Percentiles rank a stretch among this genome's conserved stretches.
Conservation (phyloP, 2,113 vertebrate genomes). For the Ploceus nigricollis region DNA sequence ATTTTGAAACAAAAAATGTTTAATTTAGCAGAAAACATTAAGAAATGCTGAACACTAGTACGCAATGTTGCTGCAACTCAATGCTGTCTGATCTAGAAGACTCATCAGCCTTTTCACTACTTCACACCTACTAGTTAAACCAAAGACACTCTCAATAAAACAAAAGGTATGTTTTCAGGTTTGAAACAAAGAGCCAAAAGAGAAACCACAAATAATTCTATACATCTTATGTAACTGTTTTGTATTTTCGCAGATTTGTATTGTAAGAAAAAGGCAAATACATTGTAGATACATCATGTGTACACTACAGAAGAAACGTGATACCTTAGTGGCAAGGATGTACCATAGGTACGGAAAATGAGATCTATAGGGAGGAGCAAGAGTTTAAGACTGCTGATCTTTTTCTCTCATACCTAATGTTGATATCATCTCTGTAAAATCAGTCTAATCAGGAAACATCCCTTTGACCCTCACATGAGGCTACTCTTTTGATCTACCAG, state of each 20-base stretch:
- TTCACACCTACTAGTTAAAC: neutral
- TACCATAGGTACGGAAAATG: neutral
- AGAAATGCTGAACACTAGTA: neutral
- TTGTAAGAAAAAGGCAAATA: neutral
- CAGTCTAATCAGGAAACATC: neutral
- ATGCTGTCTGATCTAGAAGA: neutral
- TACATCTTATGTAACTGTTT: neutral
- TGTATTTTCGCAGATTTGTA: neutral
- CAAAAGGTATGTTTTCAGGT: neutral
- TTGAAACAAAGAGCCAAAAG: neutral
- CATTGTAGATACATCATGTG: neutral
- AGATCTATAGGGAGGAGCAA: neutral
- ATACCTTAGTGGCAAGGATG: neutral
- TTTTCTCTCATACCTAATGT: neutral
- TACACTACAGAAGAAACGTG: neutral
- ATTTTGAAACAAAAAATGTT: neutral
- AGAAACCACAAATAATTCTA: neutral
- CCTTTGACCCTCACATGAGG: neutral
- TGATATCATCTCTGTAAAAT: neutral
- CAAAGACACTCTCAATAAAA: neutral
- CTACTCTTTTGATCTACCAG: neutral
- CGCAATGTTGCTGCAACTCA: neutral
- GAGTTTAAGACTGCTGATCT: neutral
- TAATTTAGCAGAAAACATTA: neutral
- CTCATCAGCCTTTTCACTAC: neutral